A percentile compares a stretch with the other conserved stretches of the same genome.
Evolutionary conservation across 2,888 invertebrate genomes (phyloP).

Genomic region (Apeira syringaria): DNA sequence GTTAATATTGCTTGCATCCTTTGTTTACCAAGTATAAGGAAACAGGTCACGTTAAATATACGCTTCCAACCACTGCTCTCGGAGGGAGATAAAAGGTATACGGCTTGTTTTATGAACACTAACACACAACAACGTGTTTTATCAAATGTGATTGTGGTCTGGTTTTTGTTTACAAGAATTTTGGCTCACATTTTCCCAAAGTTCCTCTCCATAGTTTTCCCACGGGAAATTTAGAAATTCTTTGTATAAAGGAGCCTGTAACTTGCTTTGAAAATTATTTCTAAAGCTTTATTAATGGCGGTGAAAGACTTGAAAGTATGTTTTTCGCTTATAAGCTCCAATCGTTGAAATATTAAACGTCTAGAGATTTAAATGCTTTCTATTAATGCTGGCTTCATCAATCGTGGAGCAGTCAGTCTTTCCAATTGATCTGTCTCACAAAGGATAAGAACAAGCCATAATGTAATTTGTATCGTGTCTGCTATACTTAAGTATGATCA

Average conservation of each 20-base stretch:
- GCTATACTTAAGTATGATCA: conserved; percentile 16
- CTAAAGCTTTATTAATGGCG: too few relatives aligned
- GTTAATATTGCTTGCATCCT: not conserved
- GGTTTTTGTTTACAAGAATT: conserved; percentile 6
- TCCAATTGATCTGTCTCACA: conserved; percentile 18
- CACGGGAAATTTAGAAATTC: conserved; percentile 16
- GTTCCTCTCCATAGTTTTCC: not conserved
- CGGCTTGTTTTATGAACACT: conserved; percentile 26
- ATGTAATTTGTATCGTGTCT: conserved; percentile 13
- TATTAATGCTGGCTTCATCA: not conserved
- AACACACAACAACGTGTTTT: conserved; percentile 25
- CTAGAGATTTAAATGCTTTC: not conserved
- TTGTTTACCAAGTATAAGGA: not conserved
- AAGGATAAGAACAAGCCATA: conserved; percentile 20
- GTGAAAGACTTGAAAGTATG: too few relatives aligned
- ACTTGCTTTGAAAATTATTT: not conserved
- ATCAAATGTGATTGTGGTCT: conserved; percentile 21
- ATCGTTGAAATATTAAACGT: not conserved
- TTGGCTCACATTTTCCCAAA: not conserved
- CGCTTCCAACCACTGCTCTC: conserved; percentile 14
- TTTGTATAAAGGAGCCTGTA: not conserved
- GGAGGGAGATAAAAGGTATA: conserved; percentile 26
- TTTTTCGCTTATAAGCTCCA: not conserved
- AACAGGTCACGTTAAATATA: conserved; percentile 19
- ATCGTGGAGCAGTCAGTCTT: too few relatives aligned